Conservation (phyloP, 2,888 invertebrate genomes). For the Rhagonycha fulva region DNA sequence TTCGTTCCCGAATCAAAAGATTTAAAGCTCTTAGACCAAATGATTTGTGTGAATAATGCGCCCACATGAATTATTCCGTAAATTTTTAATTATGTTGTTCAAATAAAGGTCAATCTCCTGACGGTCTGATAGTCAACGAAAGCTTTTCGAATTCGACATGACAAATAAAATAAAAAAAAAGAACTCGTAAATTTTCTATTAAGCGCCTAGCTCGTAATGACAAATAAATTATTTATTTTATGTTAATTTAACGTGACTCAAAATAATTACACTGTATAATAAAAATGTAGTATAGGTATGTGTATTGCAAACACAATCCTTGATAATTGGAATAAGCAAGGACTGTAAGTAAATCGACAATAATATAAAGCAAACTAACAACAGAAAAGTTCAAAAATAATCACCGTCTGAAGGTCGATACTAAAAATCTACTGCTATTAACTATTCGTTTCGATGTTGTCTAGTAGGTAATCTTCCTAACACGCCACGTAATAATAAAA, state of each 20-base stretch:
- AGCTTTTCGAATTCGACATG: background rate
- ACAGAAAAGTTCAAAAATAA: conserved; percentile 19
- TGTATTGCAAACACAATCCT: background rate
- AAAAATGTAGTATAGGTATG: background rate
- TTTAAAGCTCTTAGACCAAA: background rate
- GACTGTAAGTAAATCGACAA: conserved; percentile 1
- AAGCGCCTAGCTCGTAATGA: background rate
- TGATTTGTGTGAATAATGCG: background rate
- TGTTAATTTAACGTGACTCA: background rate
- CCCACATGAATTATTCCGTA: background rate
- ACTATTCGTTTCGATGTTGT: conserved; percentile 17
- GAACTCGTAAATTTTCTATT: background rate
- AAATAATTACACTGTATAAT: background rate
- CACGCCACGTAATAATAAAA: background rate
- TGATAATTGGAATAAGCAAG: background rate
- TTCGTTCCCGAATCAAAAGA: no score
- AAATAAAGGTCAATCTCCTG: background rate
- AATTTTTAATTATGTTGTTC: background rate
- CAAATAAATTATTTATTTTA: background rate
- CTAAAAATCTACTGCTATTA: conserved; percentile 18
- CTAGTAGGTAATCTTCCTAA: conserved; percentile 1
- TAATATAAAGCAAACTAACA: conserved; percentile 2
- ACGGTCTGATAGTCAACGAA: background rate
- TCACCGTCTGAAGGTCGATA: conserved; percentile 21
- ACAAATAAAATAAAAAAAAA: no score